Evolutionary conservation across 2,797 vertebrate species (phyloP).

Genomic region (Huso huso): DNA sequence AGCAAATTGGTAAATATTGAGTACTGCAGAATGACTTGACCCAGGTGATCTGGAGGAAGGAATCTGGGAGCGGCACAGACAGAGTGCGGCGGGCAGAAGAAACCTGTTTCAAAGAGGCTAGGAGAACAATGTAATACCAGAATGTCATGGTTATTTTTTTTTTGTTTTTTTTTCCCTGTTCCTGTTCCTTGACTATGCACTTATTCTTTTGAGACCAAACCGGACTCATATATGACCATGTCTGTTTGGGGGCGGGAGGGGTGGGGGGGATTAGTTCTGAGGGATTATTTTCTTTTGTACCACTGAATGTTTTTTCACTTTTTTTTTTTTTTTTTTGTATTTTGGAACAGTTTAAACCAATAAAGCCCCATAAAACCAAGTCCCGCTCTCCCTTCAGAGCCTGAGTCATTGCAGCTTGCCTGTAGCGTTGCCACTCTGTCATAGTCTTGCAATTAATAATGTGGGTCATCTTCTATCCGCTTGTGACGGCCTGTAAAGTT

Average conservation of each 20-base stretch:
- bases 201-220: conserved; percentile 50
- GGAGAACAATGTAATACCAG: conserved; percentile 13
- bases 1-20: conserved; percentile 4
- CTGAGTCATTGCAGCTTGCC: fast-evolving
- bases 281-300: conserved; percentile 25
- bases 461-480: no score
- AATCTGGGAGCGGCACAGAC: conserved; percentile 13
- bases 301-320: conserved; percentile 37
- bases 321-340: conserved; percentile 74
- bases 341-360: conserved; percentile 70
- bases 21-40: conserved; percentile 3
- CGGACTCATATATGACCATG: conserved; percentile 38
- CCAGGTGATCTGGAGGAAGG: conserved; percentile 6
- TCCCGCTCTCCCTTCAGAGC: background rate
- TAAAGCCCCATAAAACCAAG: conserved; percentile 50
- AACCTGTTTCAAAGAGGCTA: conserved; percentile 4
- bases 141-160: conserved; percentile 19
- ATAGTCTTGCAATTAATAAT: no score
- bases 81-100: conserved; percentile 5
- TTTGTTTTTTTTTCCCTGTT: conserved; percentile 4
- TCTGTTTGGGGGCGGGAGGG: conserved; percentile 34
- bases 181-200: conserved; percentile 35
- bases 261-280: conserved; percentile 31
- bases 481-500: no score
- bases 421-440: no score